Percentiles rank a stretch among this genome's conserved stretches.
These are phyloP conservation scores for Arenicola marina DNA, from an alignment of 2,888 invertebrate genomes.

Conservation along the genomic window DNA sequence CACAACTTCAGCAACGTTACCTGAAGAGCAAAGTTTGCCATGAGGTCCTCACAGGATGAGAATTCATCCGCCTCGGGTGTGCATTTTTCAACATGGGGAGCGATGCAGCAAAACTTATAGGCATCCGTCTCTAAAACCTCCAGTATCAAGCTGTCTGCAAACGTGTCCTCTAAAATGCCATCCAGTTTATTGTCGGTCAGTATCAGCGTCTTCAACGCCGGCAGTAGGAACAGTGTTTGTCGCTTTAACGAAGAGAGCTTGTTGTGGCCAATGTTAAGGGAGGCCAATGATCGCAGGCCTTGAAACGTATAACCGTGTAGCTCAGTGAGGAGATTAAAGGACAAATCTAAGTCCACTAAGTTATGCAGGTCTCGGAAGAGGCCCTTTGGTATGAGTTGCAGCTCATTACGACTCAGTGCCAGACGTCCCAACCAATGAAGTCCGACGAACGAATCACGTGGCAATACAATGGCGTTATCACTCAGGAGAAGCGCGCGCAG, in stretches of 20 bases:
- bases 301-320: constrained; percentile 13
- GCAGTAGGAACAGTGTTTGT: constrained; percentile 3
- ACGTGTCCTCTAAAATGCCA: constrained; percentile 18
- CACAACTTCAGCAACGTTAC: no score
- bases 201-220: constrained; percentile 8
- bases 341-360: constrained; percentile 29
- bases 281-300: constrained; percentile 20
- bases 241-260: not conserved
- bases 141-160: constrained; percentile 12
- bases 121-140: constrained; percentile 40
- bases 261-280: constrained; percentile 24
- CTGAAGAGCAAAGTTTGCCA: constrained; percentile 35
- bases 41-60: constrained; percentile 38
- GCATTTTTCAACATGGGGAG: constrained; percentile 24
- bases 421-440: constrained; percentile 26
- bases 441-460: constrained; percentile 1
- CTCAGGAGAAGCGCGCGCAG: constrained; percentile 19
- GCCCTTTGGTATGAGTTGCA: constrained; percentile 9
- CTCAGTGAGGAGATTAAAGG: constrained; percentile 21
- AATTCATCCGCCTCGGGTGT: constrained; percentile 34
- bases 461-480: constrained; percentile 12
- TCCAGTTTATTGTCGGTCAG: constrained; percentile 18
- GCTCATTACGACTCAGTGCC: constrained; percentile 13
- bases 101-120: constrained; percentile 53
- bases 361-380: constrained; percentile 20